Base-by-base conservation (phyloP, 1,140 invertebrate species). In the Epicauta chinensis region DNA sequence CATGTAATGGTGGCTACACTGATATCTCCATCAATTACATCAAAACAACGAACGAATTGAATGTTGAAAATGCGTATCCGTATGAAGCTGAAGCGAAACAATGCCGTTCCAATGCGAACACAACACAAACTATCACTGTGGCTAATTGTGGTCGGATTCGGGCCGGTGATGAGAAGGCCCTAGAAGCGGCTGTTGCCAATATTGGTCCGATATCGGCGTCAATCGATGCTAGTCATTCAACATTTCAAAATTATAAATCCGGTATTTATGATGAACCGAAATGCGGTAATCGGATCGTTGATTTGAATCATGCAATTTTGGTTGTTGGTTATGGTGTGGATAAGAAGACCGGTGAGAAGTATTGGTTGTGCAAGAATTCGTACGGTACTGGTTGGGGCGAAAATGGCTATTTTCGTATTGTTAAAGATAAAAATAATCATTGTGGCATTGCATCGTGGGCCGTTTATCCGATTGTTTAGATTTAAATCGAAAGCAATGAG, bases 131-230 rank as follows among this genome's bases (percentile, higher is more conserved):
- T 36, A 35, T 83, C 5, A 83, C 1, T n/a, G 16, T 43, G 10
- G 30, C 34, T 4, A 41, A 39, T 6, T 55, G 43, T 30, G 6
- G 16, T 15, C 14, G 10, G 2, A 30, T 50, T 11, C 2, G 81
- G 82, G 42, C 73, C 42, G 78, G 81, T 59, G 12, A 15, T 65
- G 83, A 93, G 70, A 45, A 78, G 1, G 84, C 56, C 72, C 92
- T 51, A 56, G 71, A 82, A 56, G 66, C 76, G 53, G 91, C 90
- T 55, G 80, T 97, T 53, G 91, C 91, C 38, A 92, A 84, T 2
- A 73, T 91, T 53, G 94, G 95, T 12, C 94, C 94, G 4, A 65
- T 89, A 9, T 80, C 85, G 4, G 79, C 89, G 40, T 93, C 91
- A 51, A 97, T 98, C 66, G 93, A 98, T 78, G 95, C 95, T 44